Evolutionary conservation across 2,888 invertebrate species (phyloP), one percentile per base, ranked within the genome.

Genomic region (Nemotelus nigrinus): DNA sequence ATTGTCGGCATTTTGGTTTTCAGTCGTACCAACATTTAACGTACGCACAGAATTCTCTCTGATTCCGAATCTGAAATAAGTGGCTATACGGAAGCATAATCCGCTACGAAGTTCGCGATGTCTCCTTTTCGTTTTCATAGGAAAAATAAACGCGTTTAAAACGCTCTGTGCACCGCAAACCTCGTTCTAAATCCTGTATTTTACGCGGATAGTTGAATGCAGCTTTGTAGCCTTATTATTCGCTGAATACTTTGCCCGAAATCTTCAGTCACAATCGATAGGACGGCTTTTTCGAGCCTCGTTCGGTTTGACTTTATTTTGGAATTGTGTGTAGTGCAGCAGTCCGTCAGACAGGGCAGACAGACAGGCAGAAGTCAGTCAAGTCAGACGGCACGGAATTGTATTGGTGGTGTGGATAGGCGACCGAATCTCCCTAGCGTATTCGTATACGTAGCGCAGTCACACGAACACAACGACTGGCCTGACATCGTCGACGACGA

Each of bases 381-480:
- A 45, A 45, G 57, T 44, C 58, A 48, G 47, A 48, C n/a, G 67
- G 45, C 25, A 25, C 25, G 25, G 25, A 25, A 25, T 25, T 25
- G 25, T 25, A 25, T 25, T 25, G 25, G 25, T 25, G 25, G 25
- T 25, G 25, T 25, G 25, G 25, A 25, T 25, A 25, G 25, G 25
- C 44, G 44, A 41, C 3, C 6, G 53, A 53, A 53, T 53, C 53
- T 6, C 53, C 53, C 53, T 53, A 39, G 8, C 58, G 74, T 50
- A 41, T 74, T 48, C 60, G 41, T 50, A 74, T 39, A 74, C 60
- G 60, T 44, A 60, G 41, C 47, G 50, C 41, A 60, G 39, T 47
- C 74, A 60, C 25, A 25, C 74, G 10, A 45, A 60, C 63, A 60
- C 60, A 74, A 41, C 63, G 60, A 63, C 39, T 53, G 55, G 60